Base-by-base conservation (phyloP, 1,140 invertebrate species). In the Cydia strobilella region DNA sequence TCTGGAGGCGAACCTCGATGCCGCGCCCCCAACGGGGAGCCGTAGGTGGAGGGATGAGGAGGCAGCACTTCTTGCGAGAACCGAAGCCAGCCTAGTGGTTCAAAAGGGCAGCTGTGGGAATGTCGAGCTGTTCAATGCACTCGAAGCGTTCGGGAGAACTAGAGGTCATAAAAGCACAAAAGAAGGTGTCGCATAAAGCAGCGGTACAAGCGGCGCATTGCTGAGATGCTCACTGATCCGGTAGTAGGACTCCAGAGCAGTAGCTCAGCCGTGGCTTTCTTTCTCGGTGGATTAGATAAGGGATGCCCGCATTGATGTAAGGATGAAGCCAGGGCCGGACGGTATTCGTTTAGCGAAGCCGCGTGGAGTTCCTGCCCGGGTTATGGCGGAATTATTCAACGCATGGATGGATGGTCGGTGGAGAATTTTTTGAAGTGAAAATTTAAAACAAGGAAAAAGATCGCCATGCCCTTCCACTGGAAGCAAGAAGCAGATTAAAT, bases 111-210 rank as follows among this genome's bases (percentile, higher is more conserved):
- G 15, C n/a, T 54, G 51, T 18, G 51, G 51, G 6, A 54, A 54
- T 54, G 4, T 54, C 5, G 51, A 54, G n/a, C 51, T n/a, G 45
- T 48, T 54, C 15, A 20, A 54, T 1, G 51, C 23, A 13, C 62
- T 27, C 35, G 42, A 9, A 59, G 80, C 35, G 59, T 74, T 10
- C 63, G 82, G 23, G 74, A 76, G 15, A 35, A 80, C 76, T 62
- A 12, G 27, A 66, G 12, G 63, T 15, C 2, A 79, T 84, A 2
- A 81, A 84, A 79, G 51, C 2, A 79, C 83, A 2, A 81, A 84
- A 79, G 51, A 74, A 65, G 39, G 71, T 63, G 3, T 25, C 65
- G 1, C 82, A 84, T 69, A 79, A 75, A 48, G 59, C 27, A 9
- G 5, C 74, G 78, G 63, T 66, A n/a, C 13, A 35, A 9, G 1